Base-by-base conservation (phyloP, 1,140 invertebrate genomes). In the Holcopasites calliopsidis region DNA sequence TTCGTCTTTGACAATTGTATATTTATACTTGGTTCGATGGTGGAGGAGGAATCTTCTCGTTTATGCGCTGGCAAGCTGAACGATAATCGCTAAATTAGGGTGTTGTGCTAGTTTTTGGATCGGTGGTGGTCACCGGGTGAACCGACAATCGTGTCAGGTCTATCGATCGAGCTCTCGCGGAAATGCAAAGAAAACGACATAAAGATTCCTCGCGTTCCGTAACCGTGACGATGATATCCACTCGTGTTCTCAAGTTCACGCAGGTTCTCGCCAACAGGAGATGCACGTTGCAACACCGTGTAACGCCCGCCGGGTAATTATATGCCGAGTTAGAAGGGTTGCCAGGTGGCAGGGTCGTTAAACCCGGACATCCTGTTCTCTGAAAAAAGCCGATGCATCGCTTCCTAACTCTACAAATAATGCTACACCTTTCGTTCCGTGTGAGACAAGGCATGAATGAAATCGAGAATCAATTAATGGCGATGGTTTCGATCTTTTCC, bases 291-390 rank as follows among this genome's bases (percentile, higher is more conserved):
- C 57, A 77, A 77, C 68, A 54, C 62, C 50, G 65, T 18, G 42
- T 18, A 44, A 13, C 44, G 44, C 16, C 8, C 44, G 44, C 44
- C 44, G 72, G 72, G 55, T 83, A 83, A 83, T 83, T 83, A 83
- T 83, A 79, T 82, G 58, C 80, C 80, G 55, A 31, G 54, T n/a
- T 70, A 69, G 79, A 82, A 74, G 82, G 80, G 80, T 82, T 83
- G 80, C 76, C 82, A 83, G 82, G 82, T 83, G 82, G 61, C 57
- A 83, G 82, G 82, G 82, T 83, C 82, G 72, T 83, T 83, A 83
- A 83, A 83, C 82, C 80, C 82, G 80, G 80, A 83, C 68, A 79
- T 83, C 77, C 82, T 83, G 80, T 61, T 31, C 71, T 83, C 72
- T 68, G 75, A 77, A 77, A 83, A n/a, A 83, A 82, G 58, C 70